Percentiles rank a stretch among this genome's conserved stretches.
These are phyloP conservation scores for Pachliopta kotzebuea DNA, from an alignment of 2,888 invertebrate species.

Conservation along the genomic window DNA sequence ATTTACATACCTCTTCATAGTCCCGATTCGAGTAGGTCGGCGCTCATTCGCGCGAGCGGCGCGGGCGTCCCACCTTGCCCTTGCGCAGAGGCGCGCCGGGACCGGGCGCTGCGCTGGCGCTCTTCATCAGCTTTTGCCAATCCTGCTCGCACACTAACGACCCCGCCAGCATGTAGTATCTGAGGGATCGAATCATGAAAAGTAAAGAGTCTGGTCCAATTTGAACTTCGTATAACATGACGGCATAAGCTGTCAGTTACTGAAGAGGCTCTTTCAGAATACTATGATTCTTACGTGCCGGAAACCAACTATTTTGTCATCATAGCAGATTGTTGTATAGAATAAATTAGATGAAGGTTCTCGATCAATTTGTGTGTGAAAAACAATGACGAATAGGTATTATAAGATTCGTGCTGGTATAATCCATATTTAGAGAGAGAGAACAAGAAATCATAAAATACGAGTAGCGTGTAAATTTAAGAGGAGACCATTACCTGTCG, in stretches of 20 bases:
- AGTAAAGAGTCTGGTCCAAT: no score
- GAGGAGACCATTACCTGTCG: conserved; percentile 85
- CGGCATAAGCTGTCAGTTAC: background rate
- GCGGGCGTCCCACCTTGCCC: conserved; percentile 93
- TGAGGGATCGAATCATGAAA: conserved; percentile 41
- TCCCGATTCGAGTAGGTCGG: conserved; percentile 65
- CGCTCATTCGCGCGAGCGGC: conserved; percentile 93
- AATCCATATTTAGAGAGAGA: background rate
- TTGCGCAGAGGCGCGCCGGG: conserved; percentile 88
- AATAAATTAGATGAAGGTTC: background rate
- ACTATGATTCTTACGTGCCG: background rate
- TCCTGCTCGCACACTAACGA: conserved; percentile 96
- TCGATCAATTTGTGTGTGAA: background rate
- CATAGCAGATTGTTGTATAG: background rate
- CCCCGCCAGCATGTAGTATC: conserved; percentile 94
- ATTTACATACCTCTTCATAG: conserved; percentile 66
- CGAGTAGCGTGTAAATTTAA: background rate
- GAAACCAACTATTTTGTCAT: background rate
- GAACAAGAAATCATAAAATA: background rate
- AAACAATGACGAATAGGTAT: no score
- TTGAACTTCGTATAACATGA: no score
- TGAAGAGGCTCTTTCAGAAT: background rate
- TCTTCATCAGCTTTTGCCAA: conserved; percentile 95
- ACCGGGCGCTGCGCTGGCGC: conserved; percentile 82
- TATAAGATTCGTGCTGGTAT: no score